Percentiles rank a stretch among this genome's conserved stretches.
These are phyloP conservation scores for Sarcophaga subvicina DNA, from an alignment of 2,888 invertebrate genomes.

Conservation along the genomic window DNA sequence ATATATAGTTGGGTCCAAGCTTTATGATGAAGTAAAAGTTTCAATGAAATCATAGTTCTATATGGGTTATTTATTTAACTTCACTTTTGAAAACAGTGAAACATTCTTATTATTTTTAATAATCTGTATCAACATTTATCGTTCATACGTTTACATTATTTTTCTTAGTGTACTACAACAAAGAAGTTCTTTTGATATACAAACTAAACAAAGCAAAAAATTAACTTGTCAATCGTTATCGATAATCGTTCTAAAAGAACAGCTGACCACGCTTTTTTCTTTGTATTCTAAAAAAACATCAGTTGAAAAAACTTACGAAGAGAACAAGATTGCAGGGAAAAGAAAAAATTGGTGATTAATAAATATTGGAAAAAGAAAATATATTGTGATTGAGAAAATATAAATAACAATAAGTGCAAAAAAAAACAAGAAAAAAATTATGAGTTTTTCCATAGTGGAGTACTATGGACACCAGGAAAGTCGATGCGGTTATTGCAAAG, in stretches of 20 bases:
- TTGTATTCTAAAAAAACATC: background rate
- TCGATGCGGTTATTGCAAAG: constrained; percentile 79
- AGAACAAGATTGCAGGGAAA: constrained; percentile 16
- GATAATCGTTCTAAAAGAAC: constrained; percentile 14
- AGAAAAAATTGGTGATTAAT: background rate
- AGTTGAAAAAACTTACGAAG: constrained; percentile 21
- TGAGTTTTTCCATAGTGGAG: constrained; percentile 71
- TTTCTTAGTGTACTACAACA: background rate
- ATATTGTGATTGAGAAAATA: background rate
- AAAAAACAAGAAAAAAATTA: constrained; percentile 38
- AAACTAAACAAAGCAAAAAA: constrained; percentile 28
- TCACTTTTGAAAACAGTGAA: too few species aligned
- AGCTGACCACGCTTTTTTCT: constrained; percentile 25
- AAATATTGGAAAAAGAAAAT: background rate
- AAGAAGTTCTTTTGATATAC: background rate
- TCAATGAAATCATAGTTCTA: too few species aligned
- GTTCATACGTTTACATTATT: background rate
- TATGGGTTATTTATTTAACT: too few species aligned
- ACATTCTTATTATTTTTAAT: too few species aligned
- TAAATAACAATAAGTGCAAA: background rate
- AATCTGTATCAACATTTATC: background rate
- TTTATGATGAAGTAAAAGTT: too few species aligned
- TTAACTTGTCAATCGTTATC: background rate
- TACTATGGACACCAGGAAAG: constrained; percentile 76
- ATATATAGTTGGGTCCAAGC: too few species aligned